Percentiles rank a stretch among this genome's conserved stretches.
phyloP scores from a whole-genome alignment of 2,797 vertebrate genomes.

The Mormyrops boulengeri region DNA sequence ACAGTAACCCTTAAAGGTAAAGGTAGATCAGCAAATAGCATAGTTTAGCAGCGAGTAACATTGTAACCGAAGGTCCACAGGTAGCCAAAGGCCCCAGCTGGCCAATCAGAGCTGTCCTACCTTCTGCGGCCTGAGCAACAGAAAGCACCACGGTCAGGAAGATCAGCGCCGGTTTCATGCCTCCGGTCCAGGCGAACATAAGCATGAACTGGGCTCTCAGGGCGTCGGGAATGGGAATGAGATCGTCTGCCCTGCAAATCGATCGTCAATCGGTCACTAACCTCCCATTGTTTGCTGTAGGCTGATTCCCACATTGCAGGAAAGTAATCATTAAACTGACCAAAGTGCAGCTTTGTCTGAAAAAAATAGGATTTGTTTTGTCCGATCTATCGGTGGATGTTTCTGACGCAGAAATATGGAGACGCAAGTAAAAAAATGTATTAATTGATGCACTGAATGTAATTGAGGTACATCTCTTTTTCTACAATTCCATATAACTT shows the following conservation, averaged over 20 bases:
- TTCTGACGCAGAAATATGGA: not conserved
- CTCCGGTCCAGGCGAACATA: not conserved
- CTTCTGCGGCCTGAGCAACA: constrained; percentile 51
- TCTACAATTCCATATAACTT: not conserved
- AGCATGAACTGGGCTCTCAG: not conserved
- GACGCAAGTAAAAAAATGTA: not conserved
- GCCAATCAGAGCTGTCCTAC: constrained; percentile 36
- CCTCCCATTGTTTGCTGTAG: constrained; percentile 35
- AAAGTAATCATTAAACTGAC: constrained; percentile 53
- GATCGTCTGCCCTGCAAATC: constrained; percentile 22
- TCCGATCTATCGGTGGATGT: not conserved
- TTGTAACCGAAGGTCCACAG: not conserved
- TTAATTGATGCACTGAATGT: not conserved
- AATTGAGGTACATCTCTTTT: not conserved
- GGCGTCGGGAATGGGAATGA: not conserved
- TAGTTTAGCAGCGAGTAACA: not conserved
- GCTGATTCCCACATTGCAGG: constrained; percentile 34
- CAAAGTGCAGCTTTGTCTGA: not conserved
- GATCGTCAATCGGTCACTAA: constrained; percentile 37
- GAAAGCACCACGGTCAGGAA: constrained; percentile 48
- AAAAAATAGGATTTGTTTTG: not conserved
- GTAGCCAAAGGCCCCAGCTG: not conserved
- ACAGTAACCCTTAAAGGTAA: not conserved
- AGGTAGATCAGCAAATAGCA: not conserved
- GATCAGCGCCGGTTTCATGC: constrained; percentile 48